Base-by-base conservation (phyloP, 2,888 invertebrate genomes). In the Chelonus formosanus region DNA sequence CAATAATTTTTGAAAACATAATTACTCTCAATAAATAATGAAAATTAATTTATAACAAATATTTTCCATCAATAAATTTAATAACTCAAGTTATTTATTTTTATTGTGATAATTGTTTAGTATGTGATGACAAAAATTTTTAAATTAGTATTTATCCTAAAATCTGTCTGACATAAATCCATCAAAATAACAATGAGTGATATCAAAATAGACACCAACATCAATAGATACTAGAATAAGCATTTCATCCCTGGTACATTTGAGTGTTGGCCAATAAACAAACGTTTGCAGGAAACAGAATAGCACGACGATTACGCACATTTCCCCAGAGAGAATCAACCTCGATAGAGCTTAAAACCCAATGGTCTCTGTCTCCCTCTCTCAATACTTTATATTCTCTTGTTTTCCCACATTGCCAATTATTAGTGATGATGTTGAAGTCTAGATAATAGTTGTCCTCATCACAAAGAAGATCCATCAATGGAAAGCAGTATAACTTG, bases 291-390 rank as follows among this genome's bases (percentile, higher is more conserved):
- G 65, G 72, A 71, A 74, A 69, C 71, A 74, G 78, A 78, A 77
- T 74, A 74, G 79, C 73, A 79, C 70, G 73, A 70, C 81, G 82
- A 83, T 83, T 83, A 83, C 78, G 78, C 77, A 78, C 83, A 83
- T 83, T 83, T 83, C 83, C 83, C 82, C 65, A 52, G 82, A 73
- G 83, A 73, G 63, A 45, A 63, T 67, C 67, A 57, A 67, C 72
- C 34, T 45, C 44, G 58, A 20, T 32, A 50, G 63, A 50, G 55
- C 45, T 47, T 71, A 67, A 70, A 58, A 43, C 58, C 62, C 60
- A 62, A 67, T 69, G 55, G 43, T 59, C 63, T 40, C 47, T 57
- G 54, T 71, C 54, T 67, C 44, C 52, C 54, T 20, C 20, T 20
- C 20, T 20, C 20, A 20, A 20, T 20, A 20, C 20, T 0, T 48